Conservation (phyloP, 2,797 vertebrate species). For the Psittacula derbiana region DNA sequence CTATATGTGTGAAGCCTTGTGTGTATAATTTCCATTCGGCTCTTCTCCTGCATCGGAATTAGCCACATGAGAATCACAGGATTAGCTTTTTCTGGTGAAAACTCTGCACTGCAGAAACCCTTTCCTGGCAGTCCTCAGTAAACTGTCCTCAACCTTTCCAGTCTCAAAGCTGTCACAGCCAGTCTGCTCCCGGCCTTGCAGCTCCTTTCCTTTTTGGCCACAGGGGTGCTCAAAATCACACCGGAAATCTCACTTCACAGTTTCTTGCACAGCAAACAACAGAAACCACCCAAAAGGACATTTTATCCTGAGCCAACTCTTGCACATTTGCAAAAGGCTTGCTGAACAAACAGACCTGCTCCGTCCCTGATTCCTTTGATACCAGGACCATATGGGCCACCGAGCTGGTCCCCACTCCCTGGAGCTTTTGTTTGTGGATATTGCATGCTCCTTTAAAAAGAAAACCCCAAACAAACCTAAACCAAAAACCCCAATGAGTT, state of each 20-base stretch:
- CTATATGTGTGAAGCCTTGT: neutral
- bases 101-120: neutral
- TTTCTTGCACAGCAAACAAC: neutral
- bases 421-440: slow-evolving; percentile 31
- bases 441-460: neutral
- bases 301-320: neutral
- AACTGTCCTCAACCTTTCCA: neutral
- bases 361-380: neutral
- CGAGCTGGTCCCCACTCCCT: neutral
- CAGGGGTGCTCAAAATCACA: neutral
- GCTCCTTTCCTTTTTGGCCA: neutral
- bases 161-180: neutral
- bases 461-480: neutral
- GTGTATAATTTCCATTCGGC: neutral
- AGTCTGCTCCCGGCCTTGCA: neutral
- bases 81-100: neutral
- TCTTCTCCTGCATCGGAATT: neutral
- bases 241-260: neutral
- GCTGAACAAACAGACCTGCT: neutral
- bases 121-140: neutral
- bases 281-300: neutral
- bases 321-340: neutral
- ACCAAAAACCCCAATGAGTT: neutral
- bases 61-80: neutral
- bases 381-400: neutral